These are phyloP conservation scores for Pardosa pseudoannulata DNA, from an alignment of 2,888 invertebrate genomes.

Conservation along the genomic window DNA sequence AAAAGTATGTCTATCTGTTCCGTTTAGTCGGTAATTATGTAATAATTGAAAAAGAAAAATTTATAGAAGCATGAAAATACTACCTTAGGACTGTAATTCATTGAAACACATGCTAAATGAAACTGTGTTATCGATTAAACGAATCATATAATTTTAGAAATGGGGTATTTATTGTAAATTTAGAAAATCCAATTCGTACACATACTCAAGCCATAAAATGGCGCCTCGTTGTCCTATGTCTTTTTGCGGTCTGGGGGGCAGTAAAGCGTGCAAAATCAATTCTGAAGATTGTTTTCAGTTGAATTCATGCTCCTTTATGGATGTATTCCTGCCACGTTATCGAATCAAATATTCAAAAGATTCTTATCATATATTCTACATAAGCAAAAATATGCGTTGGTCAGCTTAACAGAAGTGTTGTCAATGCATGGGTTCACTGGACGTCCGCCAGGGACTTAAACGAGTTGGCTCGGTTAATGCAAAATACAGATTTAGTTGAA, in stretches of 20 bases:
- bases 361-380: slow-evolving; percentile 59
- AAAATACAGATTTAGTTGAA: neutral
- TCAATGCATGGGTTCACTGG: slow-evolving; percentile 40
- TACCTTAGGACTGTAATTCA: no score
- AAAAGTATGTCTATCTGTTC: no score
- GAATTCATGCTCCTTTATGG: slow-evolving; percentile 9
- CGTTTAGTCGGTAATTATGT: no score
- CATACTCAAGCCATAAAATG: no score
- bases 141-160: no score
- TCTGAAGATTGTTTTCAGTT: slow-evolving; percentile 53
- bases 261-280: slow-evolving; percentile 44
- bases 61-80: no score
- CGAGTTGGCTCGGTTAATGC: neutral
- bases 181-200: no score
- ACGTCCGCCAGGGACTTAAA: slow-evolving; percentile 26
- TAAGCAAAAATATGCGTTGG: slow-evolving; percentile 30
- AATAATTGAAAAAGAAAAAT: no score
- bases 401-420: slow-evolving; percentile 52
- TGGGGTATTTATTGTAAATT: no score
- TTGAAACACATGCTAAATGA: no score
- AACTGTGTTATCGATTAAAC: no score
- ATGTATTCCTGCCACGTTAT: slow-evolving; percentile 59
- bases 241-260: neutral
- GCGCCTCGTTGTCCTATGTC: neutral
- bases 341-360: slow-evolving; percentile 58